Percentiles rank a stretch among this genome's conserved stretches.
phyloP scores from a whole-genome alignment of 2,797 vertebrate species.

The Acanthurus lineatus region DNA sequence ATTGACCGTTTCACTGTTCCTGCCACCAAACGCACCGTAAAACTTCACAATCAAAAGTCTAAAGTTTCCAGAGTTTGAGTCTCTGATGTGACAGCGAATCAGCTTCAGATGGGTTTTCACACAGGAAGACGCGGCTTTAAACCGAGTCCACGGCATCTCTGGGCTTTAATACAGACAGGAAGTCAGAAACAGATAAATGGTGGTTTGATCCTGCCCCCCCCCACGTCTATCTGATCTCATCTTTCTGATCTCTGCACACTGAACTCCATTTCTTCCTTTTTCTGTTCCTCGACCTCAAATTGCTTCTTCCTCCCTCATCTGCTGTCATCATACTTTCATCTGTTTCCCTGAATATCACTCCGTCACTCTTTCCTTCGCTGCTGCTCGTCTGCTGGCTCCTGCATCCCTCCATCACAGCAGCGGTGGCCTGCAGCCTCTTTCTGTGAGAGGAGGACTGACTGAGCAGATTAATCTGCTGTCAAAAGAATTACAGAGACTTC shows the following conservation, averaged over 20 bases:
- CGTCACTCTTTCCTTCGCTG: slow-evolving; percentile 18
- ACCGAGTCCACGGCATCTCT: slow-evolving; percentile 1
- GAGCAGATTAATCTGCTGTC: slow-evolving; percentile 23
- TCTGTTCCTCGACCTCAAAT: slow-evolving; percentile 38
- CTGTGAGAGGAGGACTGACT: neutral
- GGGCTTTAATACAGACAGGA: slow-evolving; percentile 13
- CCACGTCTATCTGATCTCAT: slow-evolving; percentile 39
- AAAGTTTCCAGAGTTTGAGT: slow-evolving; percentile 14
- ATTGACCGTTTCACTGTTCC: slow-evolving; percentile 17
- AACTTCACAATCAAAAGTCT: neutral
- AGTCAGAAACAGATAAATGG: slow-evolving; percentile 26
- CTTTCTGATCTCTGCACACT: slow-evolving; percentile 41
- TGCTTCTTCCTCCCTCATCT: slow-evolving; percentile 43
- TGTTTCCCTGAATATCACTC: slow-evolving; percentile 37
- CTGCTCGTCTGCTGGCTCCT: neutral
- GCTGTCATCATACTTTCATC: slow-evolving; percentile 52
- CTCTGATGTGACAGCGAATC: neutral
- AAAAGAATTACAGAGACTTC: too few species aligned
- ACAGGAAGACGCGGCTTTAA: neutral
- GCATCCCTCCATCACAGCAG: neutral
- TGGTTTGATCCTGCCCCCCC: slow-evolving; percentile 18
- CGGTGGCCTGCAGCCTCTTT: slow-evolving; percentile 1
- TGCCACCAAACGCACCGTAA: neutral
- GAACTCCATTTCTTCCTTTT: slow-evolving; percentile 32
- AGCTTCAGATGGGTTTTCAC: neutral